Base-by-base conservation (phyloP, 1,140 invertebrate species). In the Adelges cooleyi region DNA sequence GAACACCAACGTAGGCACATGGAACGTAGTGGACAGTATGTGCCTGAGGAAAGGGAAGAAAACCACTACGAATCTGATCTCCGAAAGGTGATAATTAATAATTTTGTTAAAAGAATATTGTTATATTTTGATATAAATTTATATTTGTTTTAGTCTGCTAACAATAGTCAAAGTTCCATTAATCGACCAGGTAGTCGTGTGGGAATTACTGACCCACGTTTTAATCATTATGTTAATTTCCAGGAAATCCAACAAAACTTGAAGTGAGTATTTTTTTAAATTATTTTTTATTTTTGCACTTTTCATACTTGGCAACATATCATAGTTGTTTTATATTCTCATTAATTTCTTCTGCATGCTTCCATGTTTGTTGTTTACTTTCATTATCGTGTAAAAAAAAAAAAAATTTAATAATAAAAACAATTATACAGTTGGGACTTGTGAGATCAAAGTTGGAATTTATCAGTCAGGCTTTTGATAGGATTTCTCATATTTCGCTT, bases 211-310 rank as follows among this genome's bases (percentile, higher is more conserved):
- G 80, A 83, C 67, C 74, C 79, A 1, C 80, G 82, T 70, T 80
- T 86, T 72, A 85, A 85, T 65, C 87, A 90, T 72, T 89, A 90
- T 71, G 85, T 86, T 36, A 90, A 90, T 73, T 89, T 89, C 71
- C 84, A 89, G 74, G 87, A 90, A 76, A 83, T 90, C 72, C 86
- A 89, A 73, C 85, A 85, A 69, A 86, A 87, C 73, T 75, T 87
- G 66, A 85, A 82, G 84, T 86, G 77, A 82, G 77, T 76, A 68
- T 6, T 46, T 56, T 20, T 29, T 46, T n/a, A n/a, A n/a, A n/a
- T n/a, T n/a, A n/a, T n/a, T n/a, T n/a, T n/a, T n/a, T n/a, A n/a
- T n/a, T n/a, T n/a, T n/a, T n/a, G n/a, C n/a, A n/a, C n/a, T n/a
- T n/a, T n/a, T n/a, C n/a, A n/a, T n/a, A n/a, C n/a, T n/a, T n/a